These are phyloP conservation scores for Puntigrus tetrazona DNA, from an alignment of 2,113 vertebrate genomes.

Conservation along the genomic window DNA sequence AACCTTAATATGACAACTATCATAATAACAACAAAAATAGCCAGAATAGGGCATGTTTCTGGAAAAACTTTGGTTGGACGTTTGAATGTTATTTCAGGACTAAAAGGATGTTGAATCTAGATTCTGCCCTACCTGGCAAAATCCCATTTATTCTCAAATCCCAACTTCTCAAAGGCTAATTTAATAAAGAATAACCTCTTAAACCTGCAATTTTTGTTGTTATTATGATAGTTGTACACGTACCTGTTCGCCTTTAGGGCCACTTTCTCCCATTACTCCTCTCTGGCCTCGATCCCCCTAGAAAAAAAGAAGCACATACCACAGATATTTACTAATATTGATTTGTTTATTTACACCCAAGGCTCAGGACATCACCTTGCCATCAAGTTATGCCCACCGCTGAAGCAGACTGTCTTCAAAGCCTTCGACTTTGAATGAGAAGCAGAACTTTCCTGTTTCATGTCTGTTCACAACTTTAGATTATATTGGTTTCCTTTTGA, in stretches of 20 bases:
- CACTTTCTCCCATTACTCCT: slow-evolving; percentile 85
- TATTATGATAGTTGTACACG: slow-evolving; percentile 57
- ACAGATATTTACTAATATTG: background rate
- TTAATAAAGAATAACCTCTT: background rate
- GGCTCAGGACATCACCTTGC: slow-evolving; percentile 8
- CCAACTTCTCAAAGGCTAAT: background rate
- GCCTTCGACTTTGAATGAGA: background rate
- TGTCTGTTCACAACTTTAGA: background rate
- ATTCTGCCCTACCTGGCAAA: background rate
- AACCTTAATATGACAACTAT: background rate
- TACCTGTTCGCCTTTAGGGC: slow-evolving; percentile 87
- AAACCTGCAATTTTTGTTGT: background rate
- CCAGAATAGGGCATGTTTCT: background rate
- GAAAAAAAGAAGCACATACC: slow-evolving; percentile 39
- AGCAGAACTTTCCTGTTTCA: background rate
- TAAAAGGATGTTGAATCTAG: background rate
- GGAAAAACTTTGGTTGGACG: background rate
- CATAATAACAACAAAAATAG: too few species aligned
- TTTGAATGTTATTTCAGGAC: background rate
- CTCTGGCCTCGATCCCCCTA: slow-evolving; percentile 92
- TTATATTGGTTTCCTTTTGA: background rate
- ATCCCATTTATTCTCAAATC: too few species aligned
- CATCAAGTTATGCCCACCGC: background rate
- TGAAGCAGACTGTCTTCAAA: background rate
- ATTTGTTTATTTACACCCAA: background rate